Base-by-base conservation (phyloP, 30 jellyfish, hydroid and myxozoan genomes). In the Aurelia sp. region DNA sequence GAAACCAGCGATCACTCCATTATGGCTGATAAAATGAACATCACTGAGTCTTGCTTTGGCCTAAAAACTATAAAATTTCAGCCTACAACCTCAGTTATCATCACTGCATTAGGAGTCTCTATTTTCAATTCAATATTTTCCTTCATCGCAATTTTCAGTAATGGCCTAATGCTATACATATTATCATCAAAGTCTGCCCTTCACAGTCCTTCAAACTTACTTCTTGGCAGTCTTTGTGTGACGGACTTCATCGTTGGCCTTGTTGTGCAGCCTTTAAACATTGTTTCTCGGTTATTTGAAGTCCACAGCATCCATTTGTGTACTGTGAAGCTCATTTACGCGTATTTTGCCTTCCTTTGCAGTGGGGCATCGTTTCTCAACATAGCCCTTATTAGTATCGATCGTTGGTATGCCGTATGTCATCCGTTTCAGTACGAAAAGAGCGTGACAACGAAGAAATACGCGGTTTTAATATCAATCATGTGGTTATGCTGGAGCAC, bases 301-400 rank as follows among this genome's bases (percentile, higher is more conserved):
- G 58, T 53, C 47, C 76, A 76, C 4, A 58, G 60, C 31, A 41
- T 19, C 20, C 91, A 81, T 27, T 67, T 81, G 20, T 81, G 91
- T 65, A 68, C 61, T 8, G 84, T 81, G 16, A 81, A 81, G 70
- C 91, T 81, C 48, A 41, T 58, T 9, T 81, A 81, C 70, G 84
- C 91, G 18, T 81, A 81, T 60, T 81, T 81, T 53, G 91, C 84
- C 51, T 67, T 81, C 59, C 67, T 81, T 18, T 81, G 91, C 81
- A 81, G 91, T 53, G 91, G 91, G 2, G 91, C 91, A 61, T 81
- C 91, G 71, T 81, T 67, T 24, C 67, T 81, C 5, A 81, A 69
- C 33, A 70, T 81, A 40, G 71, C 80, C 44, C 68, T 81, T 6
- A 81, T 81, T 50, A 81, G 91, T 67, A 24, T 81, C 67, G 91